phyloP scores from a whole-genome alignment of 2,113 vertebrate genomes.

The Bagarius yarrelli region DNA sequence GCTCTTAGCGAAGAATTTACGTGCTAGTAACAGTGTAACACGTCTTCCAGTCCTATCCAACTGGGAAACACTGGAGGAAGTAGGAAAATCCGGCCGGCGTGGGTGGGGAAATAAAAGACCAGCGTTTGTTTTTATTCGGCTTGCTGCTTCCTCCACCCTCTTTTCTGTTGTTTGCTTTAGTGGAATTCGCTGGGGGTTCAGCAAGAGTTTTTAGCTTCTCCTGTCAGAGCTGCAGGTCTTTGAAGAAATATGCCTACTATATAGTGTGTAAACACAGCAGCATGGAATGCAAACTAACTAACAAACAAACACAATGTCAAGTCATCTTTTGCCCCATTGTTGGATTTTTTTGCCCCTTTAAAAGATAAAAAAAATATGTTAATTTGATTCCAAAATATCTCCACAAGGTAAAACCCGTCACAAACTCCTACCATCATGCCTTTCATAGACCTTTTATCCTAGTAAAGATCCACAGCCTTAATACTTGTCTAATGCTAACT shows the following conservation, averaged over 20 bases:
- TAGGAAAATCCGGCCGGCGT: constrained; percentile 42
- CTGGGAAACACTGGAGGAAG: constrained; percentile 40
- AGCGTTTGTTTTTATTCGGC: constrained; percentile 12
- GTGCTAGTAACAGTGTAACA: constrained; percentile 28
- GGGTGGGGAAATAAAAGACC: constrained; percentile 19
- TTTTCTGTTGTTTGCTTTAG: constrained; percentile 8
- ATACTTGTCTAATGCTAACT: not conserved
- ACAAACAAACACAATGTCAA: not conserved
- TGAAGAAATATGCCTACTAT: not conserved
- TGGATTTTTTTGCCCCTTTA: too few species aligned
- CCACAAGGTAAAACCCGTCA: not conserved
- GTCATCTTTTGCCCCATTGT: not conserved
- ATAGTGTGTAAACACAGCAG: not conserved
- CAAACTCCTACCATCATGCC: not conserved
- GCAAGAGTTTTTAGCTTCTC: not conserved
- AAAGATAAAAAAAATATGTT: not conserved
- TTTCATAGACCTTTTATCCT: not conserved
- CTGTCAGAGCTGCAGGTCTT: not conserved
- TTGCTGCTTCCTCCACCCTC: constrained; percentile 9
- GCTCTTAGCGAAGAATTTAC: constrained; percentile 35
- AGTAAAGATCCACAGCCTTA: not conserved
- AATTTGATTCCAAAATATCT: not conserved
- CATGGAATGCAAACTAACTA: not conserved
- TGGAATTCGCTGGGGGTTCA: not conserved
- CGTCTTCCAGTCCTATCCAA: constrained; percentile 9